Conservation (phyloP, 2,797 vertebrate genomes). For the Sciaenops ocellatus region DNA sequence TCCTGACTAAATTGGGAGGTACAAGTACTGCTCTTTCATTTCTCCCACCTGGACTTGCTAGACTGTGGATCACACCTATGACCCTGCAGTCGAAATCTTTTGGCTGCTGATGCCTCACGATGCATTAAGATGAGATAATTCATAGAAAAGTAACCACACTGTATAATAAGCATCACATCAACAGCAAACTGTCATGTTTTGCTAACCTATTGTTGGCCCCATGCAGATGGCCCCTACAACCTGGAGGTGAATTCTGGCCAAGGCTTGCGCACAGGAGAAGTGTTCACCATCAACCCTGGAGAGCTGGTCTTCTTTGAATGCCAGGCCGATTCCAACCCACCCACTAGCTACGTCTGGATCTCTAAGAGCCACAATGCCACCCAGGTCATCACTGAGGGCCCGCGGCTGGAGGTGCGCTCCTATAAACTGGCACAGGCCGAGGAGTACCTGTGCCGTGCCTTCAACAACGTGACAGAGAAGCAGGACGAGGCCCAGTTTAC, state of each 20-base stretch:
- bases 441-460: constrained; percentile 92
- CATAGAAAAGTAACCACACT: background rate
- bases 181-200: constrained; percentile 38
- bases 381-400: constrained; percentile 89
- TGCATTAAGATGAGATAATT: constrained; percentile 11
- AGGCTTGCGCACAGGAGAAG: constrained; percentile 89
- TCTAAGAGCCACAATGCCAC: constrained; percentile 88
- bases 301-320: constrained; percentile 93
- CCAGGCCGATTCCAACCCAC: constrained; percentile 95
- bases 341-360: constrained; percentile 94
- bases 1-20: background rate
- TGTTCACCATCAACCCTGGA: constrained; percentile 93
- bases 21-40: background rate
- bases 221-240: constrained; percentile 95
- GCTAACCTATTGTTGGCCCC: constrained; percentile 5
- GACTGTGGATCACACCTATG: background rate
- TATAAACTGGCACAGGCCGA: constrained; percentile 87
- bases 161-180: constrained; percentile 1
- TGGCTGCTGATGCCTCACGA: background rate
- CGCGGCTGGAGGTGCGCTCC: constrained; percentile 88
- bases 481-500: constrained; percentile 92
- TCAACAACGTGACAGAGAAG: constrained; percentile 94
- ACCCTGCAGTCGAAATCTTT: background rate
- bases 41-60: background rate
- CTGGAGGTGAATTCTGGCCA: constrained; percentile 93